phyloP scores from a whole-genome alignment of 1,140 invertebrate genomes.

The Mactra quadrangularis region DNA sequence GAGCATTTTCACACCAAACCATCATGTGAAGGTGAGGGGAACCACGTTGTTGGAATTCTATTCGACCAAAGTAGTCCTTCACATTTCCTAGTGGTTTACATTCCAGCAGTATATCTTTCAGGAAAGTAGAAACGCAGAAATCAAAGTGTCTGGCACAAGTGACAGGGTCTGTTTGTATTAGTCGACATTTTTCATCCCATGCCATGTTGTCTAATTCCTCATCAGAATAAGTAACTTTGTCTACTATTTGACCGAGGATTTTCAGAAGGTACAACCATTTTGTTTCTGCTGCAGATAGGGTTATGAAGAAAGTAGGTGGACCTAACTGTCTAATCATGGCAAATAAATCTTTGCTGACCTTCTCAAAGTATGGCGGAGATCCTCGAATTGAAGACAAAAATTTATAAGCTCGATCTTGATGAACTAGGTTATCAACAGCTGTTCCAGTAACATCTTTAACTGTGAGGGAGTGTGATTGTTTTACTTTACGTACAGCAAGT shows the following conservation, averaged over 20 bases:
- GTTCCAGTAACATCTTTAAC: constrained; percentile 32
- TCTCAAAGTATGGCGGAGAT: constrained; percentile 16
- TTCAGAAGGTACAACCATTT: constrained; percentile 56
- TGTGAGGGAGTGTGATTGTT: constrained; percentile 26
- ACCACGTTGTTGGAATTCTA: constrained; percentile 83
- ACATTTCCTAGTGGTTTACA: constrained; percentile 31
- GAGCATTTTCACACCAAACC: constrained; percentile 80
- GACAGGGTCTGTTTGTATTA: too few relatives aligned
- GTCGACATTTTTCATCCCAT: constrained; percentile 46
- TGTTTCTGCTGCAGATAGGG: constrained; percentile 27
- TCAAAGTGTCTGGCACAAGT: too few relatives aligned
- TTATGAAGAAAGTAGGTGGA: constrained; percentile 10
- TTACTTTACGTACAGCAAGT: constrained; percentile 1
- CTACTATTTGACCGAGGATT: constrained; percentile 53
- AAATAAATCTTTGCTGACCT: constrained; percentile 7
- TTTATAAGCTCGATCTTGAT: constrained; percentile 20
- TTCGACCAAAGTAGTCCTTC: too few relatives aligned
- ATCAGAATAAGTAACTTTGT: constrained; percentile 47
- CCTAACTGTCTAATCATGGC: constrained; percentile 35
- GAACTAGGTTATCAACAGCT: constrained; percentile 25
- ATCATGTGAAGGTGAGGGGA: constrained; percentile 83
- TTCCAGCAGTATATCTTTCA: not conserved
- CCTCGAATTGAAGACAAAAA: constrained; percentile 21
- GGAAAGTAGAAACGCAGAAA: constrained; percentile 29
- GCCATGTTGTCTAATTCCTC: too few relatives aligned